Evolutionary conservation across 2,113 vertebrate genomes (phyloP), one percentile per base, ranked within the genome.

Genomic region (Sprattus sprattus): DNA sequence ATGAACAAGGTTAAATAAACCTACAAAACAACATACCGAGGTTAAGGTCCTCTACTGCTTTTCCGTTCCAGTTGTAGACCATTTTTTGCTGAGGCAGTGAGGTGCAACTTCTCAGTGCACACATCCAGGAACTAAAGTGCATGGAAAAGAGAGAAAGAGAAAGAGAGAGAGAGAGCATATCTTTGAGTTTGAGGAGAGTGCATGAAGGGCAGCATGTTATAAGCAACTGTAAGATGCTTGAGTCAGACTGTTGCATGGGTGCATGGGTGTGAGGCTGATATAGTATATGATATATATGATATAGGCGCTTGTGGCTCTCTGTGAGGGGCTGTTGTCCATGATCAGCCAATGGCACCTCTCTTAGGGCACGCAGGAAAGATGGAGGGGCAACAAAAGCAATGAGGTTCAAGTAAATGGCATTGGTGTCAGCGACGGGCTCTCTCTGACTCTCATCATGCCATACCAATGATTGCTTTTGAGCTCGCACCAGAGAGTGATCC

Each of bases 401-500:
- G 54, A 3, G n/a, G n/a, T n/a, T n/a, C n/a, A n/a, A 22, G 4
- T 22, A 20, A 60, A 60, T 60, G 54, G 0, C 5, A 20, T 22
- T 22, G 54, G 39, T 86, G 81, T 86, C 85, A 85, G 57, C 54
- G 64, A 44, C 32, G 39, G 64, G 32, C 83, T 81, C 44, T 44
- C 11, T 54, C 52, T 54, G 52, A 13, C 16, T 15, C 52, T 16
- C 52, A 54, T 54, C 54, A 60, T 6, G 20, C 18, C 54, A 60
- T 20, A 60, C 22, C 54, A 6, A 60, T 20, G 5, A 22, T 20
- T 60, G 18, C 54, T 60, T 60, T 22, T 4, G 54, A 60, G 18
- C 54, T 22, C 18, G 50, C 47, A 45, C 84, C 83, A 52, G 86
- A 86, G 86, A 84, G 57, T 64, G 20, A 10, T 20, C 86, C 84